Base-by-base conservation (phyloP, 2,888 invertebrate genomes). In the Coelogynopora nodosa region DNA sequence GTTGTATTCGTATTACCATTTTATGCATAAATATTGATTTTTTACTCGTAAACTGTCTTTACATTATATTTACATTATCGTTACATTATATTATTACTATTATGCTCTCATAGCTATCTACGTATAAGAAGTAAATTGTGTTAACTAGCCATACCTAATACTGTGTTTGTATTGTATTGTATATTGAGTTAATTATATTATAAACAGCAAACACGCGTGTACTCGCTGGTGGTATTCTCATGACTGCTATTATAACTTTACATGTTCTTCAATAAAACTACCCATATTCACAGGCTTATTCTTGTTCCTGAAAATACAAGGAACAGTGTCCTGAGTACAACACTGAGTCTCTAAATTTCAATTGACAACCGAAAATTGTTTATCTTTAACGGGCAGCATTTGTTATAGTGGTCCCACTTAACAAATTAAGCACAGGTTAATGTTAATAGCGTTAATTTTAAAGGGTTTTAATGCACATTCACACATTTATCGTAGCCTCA, bases 191-290 rank as follows among this genome's bases (percentile, higher is more conserved):
- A 74, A 26, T 5, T 74, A 26, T 74, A 74, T 74, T 74, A 26
- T 74, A 74, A 74, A 74, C 74, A 26, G 27, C 5, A 74, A 10
- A 74, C 74, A 74, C 74, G 74, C 74, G 74, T 74, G 74, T 74
- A 74, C 74, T 26, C 5, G 74, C 74, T 74, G 74, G 74, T 74
- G 49, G 49, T 49, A 49, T 49, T 49, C 49, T 49, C 49, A 49
- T 49, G 49, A 49, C 49, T 49, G 49, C 49, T 49, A 49, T 49
- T 74, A 26, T 74, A 74, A 74, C 23, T 74, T 74, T 74, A 74
- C 74, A 74, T 74, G 74, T 74, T 74, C 74, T 74, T 74, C 74
- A 74, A 74, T 74, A 74, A 74, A 74, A 74, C 74, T 74, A 74
- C 74, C 23, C 74, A 74, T 74, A 74, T 74, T 74, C 74, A 74